Conservation (phyloP, 2,797 vertebrate genomes). For the Platyrinchus mystaceus region DNA sequence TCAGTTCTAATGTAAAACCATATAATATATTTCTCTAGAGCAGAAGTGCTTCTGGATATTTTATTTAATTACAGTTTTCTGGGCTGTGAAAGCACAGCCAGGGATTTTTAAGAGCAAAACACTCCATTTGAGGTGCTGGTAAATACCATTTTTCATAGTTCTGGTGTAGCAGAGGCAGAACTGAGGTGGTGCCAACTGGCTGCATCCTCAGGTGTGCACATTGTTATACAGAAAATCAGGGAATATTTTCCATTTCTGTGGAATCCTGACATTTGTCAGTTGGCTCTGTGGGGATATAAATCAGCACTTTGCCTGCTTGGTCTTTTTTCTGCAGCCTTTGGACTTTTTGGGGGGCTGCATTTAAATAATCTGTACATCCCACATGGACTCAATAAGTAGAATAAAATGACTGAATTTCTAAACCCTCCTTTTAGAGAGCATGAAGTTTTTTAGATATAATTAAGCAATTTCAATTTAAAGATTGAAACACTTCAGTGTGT, state of each 20-base stretch:
- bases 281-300: not conserved
- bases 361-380: not conserved
- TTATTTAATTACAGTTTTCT: not conserved
- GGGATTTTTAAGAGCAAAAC: not conserved
- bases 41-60: not conserved
- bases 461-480: not conserved
- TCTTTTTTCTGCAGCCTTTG: not conserved
- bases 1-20: not conserved
- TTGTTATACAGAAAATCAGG: not conserved
- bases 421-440: not conserved
- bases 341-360: not conserved
- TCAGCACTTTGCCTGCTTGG: not conserved
- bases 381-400: not conserved
- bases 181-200: not conserved
- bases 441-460: not conserved
- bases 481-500: not conserved
- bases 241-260: conserved; percentile 11
- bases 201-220: not conserved
- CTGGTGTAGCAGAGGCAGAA: not conserved
- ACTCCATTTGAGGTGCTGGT: not conserved
- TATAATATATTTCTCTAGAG: not conserved
- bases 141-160: not conserved
- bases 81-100: not conserved
- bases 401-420: not conserved
- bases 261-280: not conserved